Conservation (phyloP, 2,888 invertebrate genomes). For the Baccha elongata region DNA sequence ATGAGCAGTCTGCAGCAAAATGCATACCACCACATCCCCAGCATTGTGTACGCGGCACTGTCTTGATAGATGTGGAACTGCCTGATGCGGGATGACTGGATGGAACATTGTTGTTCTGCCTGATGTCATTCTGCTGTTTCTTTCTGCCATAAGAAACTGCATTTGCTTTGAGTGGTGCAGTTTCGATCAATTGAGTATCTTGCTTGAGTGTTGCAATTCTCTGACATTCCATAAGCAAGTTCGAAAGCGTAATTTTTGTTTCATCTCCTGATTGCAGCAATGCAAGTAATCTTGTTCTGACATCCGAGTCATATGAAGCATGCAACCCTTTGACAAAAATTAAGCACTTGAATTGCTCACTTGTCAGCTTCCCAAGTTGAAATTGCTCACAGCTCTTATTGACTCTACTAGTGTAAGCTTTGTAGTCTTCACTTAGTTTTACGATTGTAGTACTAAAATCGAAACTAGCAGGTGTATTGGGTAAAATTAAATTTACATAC, state of each 20-base stretch:
- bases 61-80: not conserved
- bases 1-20: constrained; percentile 26
- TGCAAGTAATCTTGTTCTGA: constrained; percentile 61
- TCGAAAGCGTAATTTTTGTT: not conserved
- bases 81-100: no score
- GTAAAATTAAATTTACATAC: constrained; percentile 62
- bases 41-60: constrained; percentile 25
- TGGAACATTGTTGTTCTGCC: no score
- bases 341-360: constrained; percentile 73
- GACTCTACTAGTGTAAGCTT: constrained; percentile 45
- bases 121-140: no score
- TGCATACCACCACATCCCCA: constrained; percentile 36
- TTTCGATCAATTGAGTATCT: constrained; percentile 1
- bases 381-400: constrained; percentile 69
- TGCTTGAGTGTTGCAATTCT: constrained; percentile 13
- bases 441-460: constrained; percentile 45
- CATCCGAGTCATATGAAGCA: constrained; percentile 60
- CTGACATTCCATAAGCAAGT: constrained; percentile 16
- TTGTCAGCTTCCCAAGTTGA: constrained; percentile 48
- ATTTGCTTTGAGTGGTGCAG: not conserved
- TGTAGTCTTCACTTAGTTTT: constrained; percentile 55
- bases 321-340: constrained; percentile 68
- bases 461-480: constrained; percentile 57
- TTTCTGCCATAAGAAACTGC: no score
- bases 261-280: not conserved